phyloP scores from a whole-genome alignment of 1,140 invertebrate species.

The Papilio aristodemus region DNA sequence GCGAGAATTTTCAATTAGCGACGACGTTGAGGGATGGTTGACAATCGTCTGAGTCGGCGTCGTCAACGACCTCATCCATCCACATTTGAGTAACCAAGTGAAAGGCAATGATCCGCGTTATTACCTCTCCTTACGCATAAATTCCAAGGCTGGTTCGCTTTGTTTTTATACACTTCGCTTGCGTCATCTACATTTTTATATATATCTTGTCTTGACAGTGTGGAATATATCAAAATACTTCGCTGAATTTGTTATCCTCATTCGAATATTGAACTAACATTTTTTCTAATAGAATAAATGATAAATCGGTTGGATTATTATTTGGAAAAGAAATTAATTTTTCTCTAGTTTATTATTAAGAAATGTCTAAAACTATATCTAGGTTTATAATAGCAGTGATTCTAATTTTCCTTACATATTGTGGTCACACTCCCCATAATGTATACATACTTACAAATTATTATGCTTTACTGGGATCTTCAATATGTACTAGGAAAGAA shows the following conservation, averaged over 20 bases:
- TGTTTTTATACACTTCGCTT: slow-evolving; percentile 36
- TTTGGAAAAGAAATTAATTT: no score
- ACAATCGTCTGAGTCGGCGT: slow-evolving; percentile 70
- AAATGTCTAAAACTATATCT: no score
- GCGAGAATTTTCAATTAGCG: slow-evolving; percentile 77
- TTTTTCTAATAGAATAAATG: slow-evolving; percentile 5
- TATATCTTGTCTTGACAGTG: slow-evolving; percentile 7
- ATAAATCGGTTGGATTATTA: not conserved
- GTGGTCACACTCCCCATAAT: no score
- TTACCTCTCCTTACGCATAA: slow-evolving; percentile 74
- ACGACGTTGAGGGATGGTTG: slow-evolving; percentile 74
- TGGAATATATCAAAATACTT: slow-evolving; percentile 15
- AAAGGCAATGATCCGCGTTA: slow-evolving; percentile 77
- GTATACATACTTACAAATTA: no score
- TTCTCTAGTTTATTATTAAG: no score
- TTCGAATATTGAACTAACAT: slow-evolving; percentile 10
- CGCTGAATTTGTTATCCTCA: slow-evolving; percentile 3
- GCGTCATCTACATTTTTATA: slow-evolving; percentile 32
- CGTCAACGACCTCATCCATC: slow-evolving; percentile 70
- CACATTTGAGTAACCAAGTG: slow-evolving; percentile 79
- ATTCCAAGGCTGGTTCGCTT: slow-evolving; percentile 59
- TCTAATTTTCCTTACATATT: no score
- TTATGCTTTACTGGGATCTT: no score
- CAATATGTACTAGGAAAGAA: no score
- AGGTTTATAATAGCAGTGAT: no score